Evolutionary conservation across 2,888 invertebrate genomes (phyloP).

Genomic region (Drosophila stalkeri): DNA sequence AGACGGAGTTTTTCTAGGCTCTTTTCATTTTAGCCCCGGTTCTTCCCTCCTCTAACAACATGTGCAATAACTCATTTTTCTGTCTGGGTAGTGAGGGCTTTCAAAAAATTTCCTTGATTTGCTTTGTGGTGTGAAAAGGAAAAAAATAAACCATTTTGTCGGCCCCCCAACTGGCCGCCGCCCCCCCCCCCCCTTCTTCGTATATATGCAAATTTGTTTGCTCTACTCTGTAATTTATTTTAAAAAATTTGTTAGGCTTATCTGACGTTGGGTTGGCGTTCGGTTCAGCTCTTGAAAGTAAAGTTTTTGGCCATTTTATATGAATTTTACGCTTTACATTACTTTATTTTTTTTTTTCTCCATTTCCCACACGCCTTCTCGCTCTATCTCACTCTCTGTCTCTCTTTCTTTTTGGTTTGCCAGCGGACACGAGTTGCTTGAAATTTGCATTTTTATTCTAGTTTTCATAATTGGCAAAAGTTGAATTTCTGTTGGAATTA

Average conservation of each 20-base stretch:
- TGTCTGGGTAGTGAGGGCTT: slow-evolving; percentile 52
- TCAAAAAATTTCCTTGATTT: slow-evolving; percentile 78
- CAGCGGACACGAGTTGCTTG: slow-evolving; percentile 70
- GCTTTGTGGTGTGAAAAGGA: slow-evolving; percentile 76
- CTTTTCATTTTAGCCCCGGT: slow-evolving; percentile 20
- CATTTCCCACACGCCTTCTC: too few species aligned
- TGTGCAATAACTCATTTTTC: slow-evolving; percentile 78
- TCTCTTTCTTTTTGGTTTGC: slow-evolving; percentile 8
- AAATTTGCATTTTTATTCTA: slow-evolving; percentile 75
- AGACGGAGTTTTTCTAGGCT: slow-evolving; percentile 46
- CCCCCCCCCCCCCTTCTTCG: slow-evolving; percentile 5
- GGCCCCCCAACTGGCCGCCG: slow-evolving; percentile 3
- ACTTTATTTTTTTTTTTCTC: slow-evolving; percentile 3
- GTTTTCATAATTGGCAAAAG: slow-evolving; percentile 78
- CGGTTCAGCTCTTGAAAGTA: slow-evolving; percentile 47
- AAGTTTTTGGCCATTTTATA: slow-evolving; percentile 56
- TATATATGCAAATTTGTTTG: slow-evolving; percentile 80
- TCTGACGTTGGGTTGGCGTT: slow-evolving; percentile 62
- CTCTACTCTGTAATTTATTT: slow-evolving; percentile 80
- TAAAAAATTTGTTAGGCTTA: slow-evolving; percentile 80
- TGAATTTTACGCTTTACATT: slow-evolving; percentile 20
- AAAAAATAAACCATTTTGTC: slow-evolving; percentile 56
- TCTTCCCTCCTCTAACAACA: slow-evolving; percentile 27
- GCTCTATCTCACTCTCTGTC: background rate
- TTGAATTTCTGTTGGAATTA: slow-evolving; percentile 65